Evolutionary conservation across 2,888 invertebrate species (phyloP).

Genomic region (Eugnorisma glareosa): DNA sequence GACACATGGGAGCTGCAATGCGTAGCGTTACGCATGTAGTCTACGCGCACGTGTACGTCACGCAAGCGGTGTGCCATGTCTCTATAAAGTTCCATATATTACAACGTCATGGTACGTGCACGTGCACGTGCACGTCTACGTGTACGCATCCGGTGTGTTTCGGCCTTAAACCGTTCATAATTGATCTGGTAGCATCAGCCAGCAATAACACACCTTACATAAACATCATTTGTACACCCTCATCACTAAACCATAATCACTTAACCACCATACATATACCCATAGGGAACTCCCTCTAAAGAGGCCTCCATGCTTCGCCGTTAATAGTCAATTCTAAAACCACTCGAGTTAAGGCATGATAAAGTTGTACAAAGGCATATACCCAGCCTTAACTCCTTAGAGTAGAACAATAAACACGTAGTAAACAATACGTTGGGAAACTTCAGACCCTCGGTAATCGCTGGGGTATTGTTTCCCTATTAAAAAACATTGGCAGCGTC

Average conservation of each 20-base stretch:
- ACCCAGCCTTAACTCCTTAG: conserved; percentile 11
- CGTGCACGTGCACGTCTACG: too few species aligned
- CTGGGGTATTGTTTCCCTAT: conserved; percentile 52
- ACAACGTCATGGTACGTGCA: too few species aligned
- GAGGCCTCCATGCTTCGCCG: neutral
- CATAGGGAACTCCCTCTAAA: neutral
- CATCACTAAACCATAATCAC: neutral
- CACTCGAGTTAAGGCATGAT: conserved; percentile 9
- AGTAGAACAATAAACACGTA: conserved; percentile 49
- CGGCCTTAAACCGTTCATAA: too few species aligned
- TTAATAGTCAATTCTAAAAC: conserved; percentile 14
- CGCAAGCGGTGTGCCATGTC: too few species aligned
- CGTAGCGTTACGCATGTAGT: too few species aligned
- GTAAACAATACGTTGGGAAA: conserved; percentile 47
- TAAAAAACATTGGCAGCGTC: conserved; percentile 55
- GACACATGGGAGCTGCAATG: too few species aligned
- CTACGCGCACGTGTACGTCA: too few species aligned
- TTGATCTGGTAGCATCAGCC: neutral
- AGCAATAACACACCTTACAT: neutral
- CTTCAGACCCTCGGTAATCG: conserved; percentile 48
- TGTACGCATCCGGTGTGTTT: too few species aligned
- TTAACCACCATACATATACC: neutral
- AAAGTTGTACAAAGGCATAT: conserved; percentile 8
- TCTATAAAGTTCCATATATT: too few species aligned
- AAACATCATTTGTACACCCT: neutral